Base-by-base conservation (phyloP, 2,797 vertebrate species). In the Rhinatrema bivittatum region DNA sequence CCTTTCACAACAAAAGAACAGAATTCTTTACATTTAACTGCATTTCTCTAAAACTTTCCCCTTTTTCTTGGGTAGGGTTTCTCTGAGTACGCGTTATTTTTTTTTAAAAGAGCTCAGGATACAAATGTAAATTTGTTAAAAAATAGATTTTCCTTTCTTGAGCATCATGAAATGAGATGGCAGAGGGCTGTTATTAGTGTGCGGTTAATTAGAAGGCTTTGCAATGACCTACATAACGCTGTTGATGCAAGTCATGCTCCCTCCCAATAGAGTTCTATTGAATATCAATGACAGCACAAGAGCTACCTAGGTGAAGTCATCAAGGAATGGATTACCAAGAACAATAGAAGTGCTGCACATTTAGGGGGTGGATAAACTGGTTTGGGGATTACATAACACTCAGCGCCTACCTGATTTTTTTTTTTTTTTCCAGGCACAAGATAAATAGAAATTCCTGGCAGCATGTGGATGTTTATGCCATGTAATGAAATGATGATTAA, bases 101-200 rank as follows among this genome's bases (percentile, higher is more conserved):
- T 59, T 23, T 52, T 7, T 36, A 47, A 31, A 46, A 32, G 29
- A 39, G 14, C 19, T 31, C 22, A 45, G 47, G 48, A 45, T 63
- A 64, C n/a, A 60, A 44, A 50, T 22, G 33, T 27, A 36, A 53
- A 62, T 61, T 53, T 58, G 34, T 57, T 59, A 62, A 60, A 36
- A 18, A 60, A 65, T 55, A 31, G 34, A 59, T 70, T 65, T 10
- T 46, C 22, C 44, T 61, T 53, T 75, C 46, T 14, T 26, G 43
- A 38, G 3, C 30, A 73, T 46, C 25, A 28, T 15, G 29, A 34
- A 48, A 60, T 35, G 42, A 51, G 15, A 42, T 62, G 36, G 36
- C 36, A 47, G 63, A 61, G 59, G 41, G 12, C 22, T 39, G 52
- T 54, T 34, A 23, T 55, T 69, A 66, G 37, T 9, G 16, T 48